Conservation (phyloP, 2,113 vertebrate species). For the Catharus bicknelli region DNA sequence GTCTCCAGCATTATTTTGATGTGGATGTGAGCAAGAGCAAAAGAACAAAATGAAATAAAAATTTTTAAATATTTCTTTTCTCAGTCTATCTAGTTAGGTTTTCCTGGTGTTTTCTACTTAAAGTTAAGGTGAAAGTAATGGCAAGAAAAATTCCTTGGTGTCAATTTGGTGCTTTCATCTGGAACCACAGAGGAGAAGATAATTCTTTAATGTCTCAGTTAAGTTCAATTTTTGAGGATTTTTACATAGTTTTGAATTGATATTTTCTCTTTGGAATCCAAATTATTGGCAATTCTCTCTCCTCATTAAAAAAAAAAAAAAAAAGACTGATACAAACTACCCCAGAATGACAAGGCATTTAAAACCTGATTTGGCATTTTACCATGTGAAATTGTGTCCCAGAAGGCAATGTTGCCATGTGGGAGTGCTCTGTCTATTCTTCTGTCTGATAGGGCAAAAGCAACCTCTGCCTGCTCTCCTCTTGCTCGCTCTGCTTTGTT, state of each 20-base stretch:
- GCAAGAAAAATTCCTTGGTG: not conserved
- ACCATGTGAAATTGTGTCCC: not conserved
- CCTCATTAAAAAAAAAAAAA: not conserved
- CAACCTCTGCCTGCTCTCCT: not conserved
- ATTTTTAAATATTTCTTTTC: not conserved
- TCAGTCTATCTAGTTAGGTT: not conserved
- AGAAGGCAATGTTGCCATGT: accelerated
- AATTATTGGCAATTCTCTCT: not conserved
- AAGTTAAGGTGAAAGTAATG: not conserved
- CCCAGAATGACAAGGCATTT: not conserved
- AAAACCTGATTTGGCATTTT: not conserved
- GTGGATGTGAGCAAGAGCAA: not conserved
- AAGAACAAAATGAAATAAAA: not conserved
- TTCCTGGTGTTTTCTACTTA: not conserved
- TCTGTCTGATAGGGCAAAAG: not conserved
- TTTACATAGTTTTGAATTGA: too few relatives aligned
- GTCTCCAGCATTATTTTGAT: not conserved
- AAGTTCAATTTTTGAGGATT: not conserved
- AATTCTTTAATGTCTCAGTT: not conserved
- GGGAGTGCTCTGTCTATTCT: not conserved
- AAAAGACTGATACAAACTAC: not conserved
- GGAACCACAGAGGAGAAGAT: not conserved
- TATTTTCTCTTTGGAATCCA: not conserved
- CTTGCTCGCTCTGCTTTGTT: not conserved
- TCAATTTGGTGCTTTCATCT: not conserved